Evolutionary conservation across 2,797 vertebrate genomes (phyloP).

Genomic region (Squalus acanthias): DNA sequence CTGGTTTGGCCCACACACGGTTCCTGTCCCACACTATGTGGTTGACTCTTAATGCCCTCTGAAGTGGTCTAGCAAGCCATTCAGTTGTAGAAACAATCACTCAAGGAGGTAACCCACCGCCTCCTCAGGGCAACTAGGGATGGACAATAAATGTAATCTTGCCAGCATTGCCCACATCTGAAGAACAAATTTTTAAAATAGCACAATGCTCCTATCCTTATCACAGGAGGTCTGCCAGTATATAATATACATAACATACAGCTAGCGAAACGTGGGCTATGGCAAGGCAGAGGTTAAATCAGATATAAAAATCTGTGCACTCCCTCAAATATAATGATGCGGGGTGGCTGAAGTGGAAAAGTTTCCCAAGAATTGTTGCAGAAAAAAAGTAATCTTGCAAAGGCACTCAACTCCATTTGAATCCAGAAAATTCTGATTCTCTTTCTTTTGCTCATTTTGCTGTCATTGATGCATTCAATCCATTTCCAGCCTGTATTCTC

Average conservation of each 20-base stretch:
- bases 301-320: background rate
- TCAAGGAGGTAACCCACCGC: background rate
- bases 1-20: background rate
- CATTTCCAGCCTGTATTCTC: slow-evolving; percentile 15
- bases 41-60: background rate
- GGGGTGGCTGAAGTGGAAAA: background rate
- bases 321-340: background rate
- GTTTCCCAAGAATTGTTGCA: background rate
- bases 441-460: slow-evolving; percentile 17
- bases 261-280: too few species aligned
- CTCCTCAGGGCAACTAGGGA: background rate
- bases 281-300: background rate
- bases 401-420: background rate
- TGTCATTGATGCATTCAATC: slow-evolving; percentile 17
- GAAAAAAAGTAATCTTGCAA: slow-evolving; percentile 18
- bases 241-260: background rate
- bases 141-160: background rate
- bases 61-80: background rate
- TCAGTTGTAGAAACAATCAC: background rate
- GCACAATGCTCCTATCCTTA: background rate
- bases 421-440: background rate
- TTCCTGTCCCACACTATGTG: background rate
- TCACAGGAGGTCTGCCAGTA: background rate
- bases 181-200: background rate
- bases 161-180: background rate